Conservation (phyloP, 2,797 vertebrate species). For the Hipposideros larvatus region DNA sequence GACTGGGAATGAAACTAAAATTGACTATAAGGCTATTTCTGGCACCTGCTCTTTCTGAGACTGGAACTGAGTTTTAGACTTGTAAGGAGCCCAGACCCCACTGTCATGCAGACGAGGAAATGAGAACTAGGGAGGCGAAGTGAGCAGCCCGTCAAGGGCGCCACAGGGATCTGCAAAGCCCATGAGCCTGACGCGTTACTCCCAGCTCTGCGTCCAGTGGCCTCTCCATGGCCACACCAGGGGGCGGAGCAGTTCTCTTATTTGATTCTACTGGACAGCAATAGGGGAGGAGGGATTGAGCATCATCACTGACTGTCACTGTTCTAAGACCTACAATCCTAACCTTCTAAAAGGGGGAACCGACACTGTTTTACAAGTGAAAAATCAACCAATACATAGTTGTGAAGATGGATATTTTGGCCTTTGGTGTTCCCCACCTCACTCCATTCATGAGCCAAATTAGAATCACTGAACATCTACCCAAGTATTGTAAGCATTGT, state of each 20-base stretch:
- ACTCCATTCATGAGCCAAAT: not conserved
- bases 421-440: not conserved
- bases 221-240: no score
- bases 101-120: not conserved
- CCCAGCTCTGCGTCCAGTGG: not conserved
- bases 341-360: not conserved
- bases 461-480: not conserved
- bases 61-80: not conserved
- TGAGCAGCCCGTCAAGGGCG: fast-evolving
- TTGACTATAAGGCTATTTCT: not conserved
- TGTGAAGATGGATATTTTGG: not conserved
- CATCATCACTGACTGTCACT: not conserved
- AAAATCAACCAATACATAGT: not conserved
- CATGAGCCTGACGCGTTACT: fast-evolving
- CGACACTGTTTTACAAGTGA: not conserved
- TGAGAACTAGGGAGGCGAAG: not conserved
- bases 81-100: not conserved
- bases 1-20: not conserved
- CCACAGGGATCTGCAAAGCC: fast-evolving
- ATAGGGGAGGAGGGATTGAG: not conserved
- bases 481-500: not conserved
- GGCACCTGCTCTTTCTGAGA: not conserved
- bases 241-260: fast-evolving
- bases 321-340: not conserved
- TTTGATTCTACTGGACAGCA: not conserved